phyloP scores from a whole-genome alignment of 2,888 invertebrate genomes.

The Lycocerus yunnanus region DNA sequence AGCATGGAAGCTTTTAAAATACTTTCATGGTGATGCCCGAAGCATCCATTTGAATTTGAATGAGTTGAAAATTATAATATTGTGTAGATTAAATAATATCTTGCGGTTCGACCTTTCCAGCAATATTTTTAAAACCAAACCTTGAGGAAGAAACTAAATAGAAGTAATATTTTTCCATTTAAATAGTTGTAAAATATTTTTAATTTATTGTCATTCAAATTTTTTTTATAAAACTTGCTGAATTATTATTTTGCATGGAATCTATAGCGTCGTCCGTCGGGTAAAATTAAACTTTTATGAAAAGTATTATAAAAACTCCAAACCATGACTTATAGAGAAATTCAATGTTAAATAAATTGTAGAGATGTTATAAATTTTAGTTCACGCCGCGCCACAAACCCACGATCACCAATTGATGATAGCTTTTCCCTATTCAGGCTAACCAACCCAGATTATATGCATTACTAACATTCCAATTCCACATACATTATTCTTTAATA shows the following conservation, averaged over 20 bases:
- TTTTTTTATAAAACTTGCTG: too few species aligned
- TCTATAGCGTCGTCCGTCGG: too few species aligned
- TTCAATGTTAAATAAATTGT: neutral
- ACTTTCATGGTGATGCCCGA: neutral
- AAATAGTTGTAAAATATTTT: too few species aligned
- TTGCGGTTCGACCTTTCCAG: neutral
- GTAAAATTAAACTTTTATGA: too few species aligned
- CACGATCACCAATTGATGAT: neutral
- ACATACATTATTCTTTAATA: neutral
- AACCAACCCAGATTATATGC: neutral
- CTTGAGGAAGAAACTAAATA: neutral
- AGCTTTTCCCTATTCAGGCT: neutral
- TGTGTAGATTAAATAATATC: neutral
- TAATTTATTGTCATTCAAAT: too few species aligned
- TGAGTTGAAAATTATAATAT: neutral
- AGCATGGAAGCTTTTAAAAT: neutral
- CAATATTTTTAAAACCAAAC: neutral
- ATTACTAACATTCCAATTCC: neutral
- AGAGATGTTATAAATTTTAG: neutral
- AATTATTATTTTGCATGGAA: too few species aligned
- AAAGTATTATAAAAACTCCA: neutral
- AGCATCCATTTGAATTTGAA: neutral
- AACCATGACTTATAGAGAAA: neutral
- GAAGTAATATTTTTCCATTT: too few species aligned
- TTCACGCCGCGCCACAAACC: neutral